A percentile compares a stretch with the other conserved stretches of the same genome.
Conservation (phyloP, 2,113 vertebrate species). For the Oenanthe oenanthe region DNA sequence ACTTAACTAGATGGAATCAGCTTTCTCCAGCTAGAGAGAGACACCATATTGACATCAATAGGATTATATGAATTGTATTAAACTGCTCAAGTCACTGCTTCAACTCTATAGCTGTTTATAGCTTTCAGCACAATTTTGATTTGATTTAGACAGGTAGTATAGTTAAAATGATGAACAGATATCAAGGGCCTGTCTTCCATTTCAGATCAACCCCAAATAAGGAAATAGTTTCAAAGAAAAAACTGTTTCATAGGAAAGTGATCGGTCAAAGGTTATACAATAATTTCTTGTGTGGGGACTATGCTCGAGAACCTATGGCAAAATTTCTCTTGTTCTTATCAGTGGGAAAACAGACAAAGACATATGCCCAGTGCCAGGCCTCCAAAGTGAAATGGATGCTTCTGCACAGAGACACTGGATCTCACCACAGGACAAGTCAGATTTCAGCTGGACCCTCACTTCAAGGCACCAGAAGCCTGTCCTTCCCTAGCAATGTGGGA, state of each 20-base stretch:
- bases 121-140: background rate
- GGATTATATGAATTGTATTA: background rate
- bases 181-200: background rate
- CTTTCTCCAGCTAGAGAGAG: background rate
- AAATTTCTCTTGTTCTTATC: background rate
- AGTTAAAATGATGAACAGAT: background rate
- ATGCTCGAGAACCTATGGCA: background rate
- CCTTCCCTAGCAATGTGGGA: background rate
- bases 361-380: background rate
- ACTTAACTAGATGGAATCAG: background rate
- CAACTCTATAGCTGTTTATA: background rate
- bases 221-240: background rate
- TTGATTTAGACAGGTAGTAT: background rate
- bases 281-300: background rate
- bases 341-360: background rate
- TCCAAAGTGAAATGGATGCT: background rate
- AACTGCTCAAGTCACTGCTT: background rate
- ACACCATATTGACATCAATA: background rate
- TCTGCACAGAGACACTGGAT: background rate
- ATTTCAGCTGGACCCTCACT: background rate
- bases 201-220: background rate
- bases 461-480: background rate
- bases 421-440: background rate
- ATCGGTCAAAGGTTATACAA: background rate
- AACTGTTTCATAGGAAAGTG: background rate